A percentile compares a stretch with the other conserved stretches of the same genome.
phyloP scores from a whole-genome alignment of 1,140 invertebrate species.

The Drosophila littoralis region DNA sequence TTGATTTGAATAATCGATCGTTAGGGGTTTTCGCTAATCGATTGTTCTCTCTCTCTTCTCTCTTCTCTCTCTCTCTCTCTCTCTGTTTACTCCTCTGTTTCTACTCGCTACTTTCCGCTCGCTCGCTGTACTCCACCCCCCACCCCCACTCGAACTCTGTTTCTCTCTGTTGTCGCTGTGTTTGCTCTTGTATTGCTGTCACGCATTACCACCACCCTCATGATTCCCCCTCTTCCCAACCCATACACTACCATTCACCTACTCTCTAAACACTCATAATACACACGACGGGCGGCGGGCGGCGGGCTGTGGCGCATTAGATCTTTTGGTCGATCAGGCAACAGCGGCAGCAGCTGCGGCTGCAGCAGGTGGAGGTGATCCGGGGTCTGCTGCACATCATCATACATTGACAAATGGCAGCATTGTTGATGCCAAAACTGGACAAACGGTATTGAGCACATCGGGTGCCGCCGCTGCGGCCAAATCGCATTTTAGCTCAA shows the following conservation, averaged over 20 bases:
- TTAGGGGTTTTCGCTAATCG: slow-evolving; percentile 65
- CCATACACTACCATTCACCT: slow-evolving; percentile 6
- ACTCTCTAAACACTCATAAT: slow-evolving; percentile 16
- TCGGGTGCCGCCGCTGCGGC: slow-evolving; percentile 72
- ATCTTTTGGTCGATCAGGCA: slow-evolving; percentile 82
- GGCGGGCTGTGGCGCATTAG: slow-evolving; percentile 57
- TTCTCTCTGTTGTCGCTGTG: slow-evolving; percentile 39
- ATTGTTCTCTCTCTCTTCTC: slow-evolving; percentile 70
- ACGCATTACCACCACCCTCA: slow-evolving; percentile 22
- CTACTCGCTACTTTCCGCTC: slow-evolving; percentile 60
- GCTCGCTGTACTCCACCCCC: slow-evolving; percentile 48
- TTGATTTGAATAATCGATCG: slow-evolving; percentile 43
- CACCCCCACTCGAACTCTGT: slow-evolving; percentile 30
- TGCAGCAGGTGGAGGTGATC: slow-evolving; percentile 67
- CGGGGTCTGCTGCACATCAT: slow-evolving; percentile 67
- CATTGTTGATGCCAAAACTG: slow-evolving; percentile 81
- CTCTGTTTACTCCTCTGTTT: slow-evolving; percentile 19
- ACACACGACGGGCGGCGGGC: slow-evolving; percentile 35
- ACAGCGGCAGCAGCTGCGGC: slow-evolving; percentile 71
- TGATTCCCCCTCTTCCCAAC: background rate
- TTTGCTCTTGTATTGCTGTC: slow-evolving; percentile 60
- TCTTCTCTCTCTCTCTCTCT: slow-evolving; percentile 64
- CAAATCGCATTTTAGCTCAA: slow-evolving; percentile 86
- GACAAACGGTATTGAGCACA: slow-evolving; percentile 79
- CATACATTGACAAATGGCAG: slow-evolving; percentile 80